phyloP scores from a whole-genome alignment of 2,113 vertebrate species.

The Syngnathus scovelli region DNA sequence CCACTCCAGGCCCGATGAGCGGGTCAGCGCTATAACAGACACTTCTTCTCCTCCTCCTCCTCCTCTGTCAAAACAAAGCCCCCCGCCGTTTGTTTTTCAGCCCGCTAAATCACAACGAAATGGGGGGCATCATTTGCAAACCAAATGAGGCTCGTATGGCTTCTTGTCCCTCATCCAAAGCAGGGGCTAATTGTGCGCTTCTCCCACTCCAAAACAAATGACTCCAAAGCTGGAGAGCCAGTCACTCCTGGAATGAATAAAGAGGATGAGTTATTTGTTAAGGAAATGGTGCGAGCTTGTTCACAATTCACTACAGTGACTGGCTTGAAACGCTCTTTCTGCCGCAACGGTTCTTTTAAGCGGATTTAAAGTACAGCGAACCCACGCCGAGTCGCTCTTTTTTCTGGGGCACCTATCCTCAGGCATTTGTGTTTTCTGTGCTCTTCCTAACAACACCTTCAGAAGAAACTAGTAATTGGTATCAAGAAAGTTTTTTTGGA shows the following conservation, averaged over 20 bases:
- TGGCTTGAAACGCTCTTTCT: neutral
- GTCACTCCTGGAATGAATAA: slow-evolving; percentile 33
- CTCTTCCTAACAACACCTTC: neutral
- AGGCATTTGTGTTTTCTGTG: neutral
- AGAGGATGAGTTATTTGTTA: slow-evolving; percentile 58
- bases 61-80: slow-evolving; percentile 51
- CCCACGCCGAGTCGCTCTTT: neutral
- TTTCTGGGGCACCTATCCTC: neutral
- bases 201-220: slow-evolving; percentile 63
- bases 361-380: neutral
- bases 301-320: slow-evolving; percentile 22
- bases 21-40: slow-evolving; percentile 60
- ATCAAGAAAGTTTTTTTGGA: neutral
- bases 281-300: slow-evolving; percentile 60
- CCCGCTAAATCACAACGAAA: slow-evolving; percentile 66
- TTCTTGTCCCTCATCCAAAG: slow-evolving; percentile 62
- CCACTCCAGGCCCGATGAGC: slow-evolving; percentile 59
- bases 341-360: neutral
- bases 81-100: slow-evolving; percentile 61
- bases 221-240: slow-evolving; percentile 20
- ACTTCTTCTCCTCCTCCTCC: slow-evolving; percentile 46
- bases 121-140: slow-evolving; percentile 61
- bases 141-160: slow-evolving; percentile 65
- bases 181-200: slow-evolving; percentile 64
- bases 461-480: neutral